Evolutionary conservation across 2,797 vertebrate species (phyloP).

Genomic region (Phalanger gymnotis): DNA sequence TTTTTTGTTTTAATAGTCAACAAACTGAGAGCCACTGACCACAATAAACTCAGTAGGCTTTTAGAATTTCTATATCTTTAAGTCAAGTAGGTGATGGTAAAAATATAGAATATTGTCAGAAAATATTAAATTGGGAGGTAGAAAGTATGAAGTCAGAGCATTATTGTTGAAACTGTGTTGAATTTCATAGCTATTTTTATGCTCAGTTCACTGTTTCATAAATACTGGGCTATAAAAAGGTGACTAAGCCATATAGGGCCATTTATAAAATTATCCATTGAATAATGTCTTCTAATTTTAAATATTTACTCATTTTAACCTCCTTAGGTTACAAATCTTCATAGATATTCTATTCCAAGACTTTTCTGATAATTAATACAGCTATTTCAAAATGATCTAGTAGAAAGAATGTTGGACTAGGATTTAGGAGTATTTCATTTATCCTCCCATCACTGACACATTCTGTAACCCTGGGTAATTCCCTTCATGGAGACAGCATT

Average conservation of each 20-base stretch:
- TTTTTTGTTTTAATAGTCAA: background rate
- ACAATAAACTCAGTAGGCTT: background rate
- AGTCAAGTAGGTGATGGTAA: too few species aligned
- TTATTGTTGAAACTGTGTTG: background rate
- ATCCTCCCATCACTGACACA: background rate
- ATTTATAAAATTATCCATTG: background rate
- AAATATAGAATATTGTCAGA: background rate
- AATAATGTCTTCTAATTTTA: background rate
- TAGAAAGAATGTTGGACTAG: background rate
- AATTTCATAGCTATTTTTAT: background rate
- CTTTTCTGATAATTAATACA: background rate
- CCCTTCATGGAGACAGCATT: background rate
- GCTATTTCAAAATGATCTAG: background rate
- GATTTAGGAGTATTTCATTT: background rate
- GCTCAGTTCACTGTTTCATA: background rate
- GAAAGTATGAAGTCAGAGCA: background rate
- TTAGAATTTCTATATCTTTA: too few species aligned
- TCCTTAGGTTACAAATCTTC: background rate
- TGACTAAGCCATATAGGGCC: background rate
- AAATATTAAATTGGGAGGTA: background rate
- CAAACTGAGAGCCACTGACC: background rate
- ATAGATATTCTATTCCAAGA: background rate
- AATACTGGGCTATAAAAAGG: background rate
- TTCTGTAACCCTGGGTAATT: background rate
- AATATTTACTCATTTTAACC: background rate